Evolutionary conservation across 1,140 invertebrate species (phyloP).

Genomic region (Hylaeus volcanicus): DNA sequence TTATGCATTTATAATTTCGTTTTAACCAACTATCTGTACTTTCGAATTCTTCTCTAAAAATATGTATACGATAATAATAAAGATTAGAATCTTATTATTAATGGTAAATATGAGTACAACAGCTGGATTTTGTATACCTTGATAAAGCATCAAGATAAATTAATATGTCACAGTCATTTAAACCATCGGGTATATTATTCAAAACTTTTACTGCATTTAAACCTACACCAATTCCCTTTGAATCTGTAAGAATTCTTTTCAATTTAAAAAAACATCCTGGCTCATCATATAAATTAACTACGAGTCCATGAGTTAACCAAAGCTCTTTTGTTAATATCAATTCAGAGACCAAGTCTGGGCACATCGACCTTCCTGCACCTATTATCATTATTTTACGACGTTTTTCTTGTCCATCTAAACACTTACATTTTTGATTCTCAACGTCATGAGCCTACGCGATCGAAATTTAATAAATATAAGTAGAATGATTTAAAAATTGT

Average conservation of each 20-base stretch:
- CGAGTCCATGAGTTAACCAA: constrained; percentile 40
- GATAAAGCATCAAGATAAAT: constrained; percentile 50
- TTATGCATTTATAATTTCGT: constrained; percentile 42
- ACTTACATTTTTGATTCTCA: constrained; percentile 5
- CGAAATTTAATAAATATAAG: not conserved
- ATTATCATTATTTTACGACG: constrained; percentile 46
- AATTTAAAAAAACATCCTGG: constrained; percentile 59
- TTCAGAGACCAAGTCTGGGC: constrained; percentile 53
- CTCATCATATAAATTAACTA: constrained; percentile 54
- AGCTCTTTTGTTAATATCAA: constrained; percentile 52
- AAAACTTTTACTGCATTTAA: constrained; percentile 35
- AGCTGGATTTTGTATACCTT: constrained; percentile 32
- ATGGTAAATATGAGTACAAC: not conserved
- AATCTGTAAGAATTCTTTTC: constrained; percentile 50
- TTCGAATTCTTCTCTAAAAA: constrained; percentile 50
- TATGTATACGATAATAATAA: not conserved
- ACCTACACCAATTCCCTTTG: constrained; percentile 28
- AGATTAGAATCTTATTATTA: not conserved
- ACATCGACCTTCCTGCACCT: constrained; percentile 60
- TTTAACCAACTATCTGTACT: constrained; percentile 36
- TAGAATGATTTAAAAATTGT: not conserved
- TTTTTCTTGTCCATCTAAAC: constrained; percentile 10
- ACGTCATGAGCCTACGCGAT: constrained; percentile 15
- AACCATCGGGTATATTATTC: constrained; percentile 48
- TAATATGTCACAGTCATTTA: constrained; percentile 55